Base-by-base conservation (phyloP, 1,140 invertebrate species). In the Drosophila orosa region DNA sequence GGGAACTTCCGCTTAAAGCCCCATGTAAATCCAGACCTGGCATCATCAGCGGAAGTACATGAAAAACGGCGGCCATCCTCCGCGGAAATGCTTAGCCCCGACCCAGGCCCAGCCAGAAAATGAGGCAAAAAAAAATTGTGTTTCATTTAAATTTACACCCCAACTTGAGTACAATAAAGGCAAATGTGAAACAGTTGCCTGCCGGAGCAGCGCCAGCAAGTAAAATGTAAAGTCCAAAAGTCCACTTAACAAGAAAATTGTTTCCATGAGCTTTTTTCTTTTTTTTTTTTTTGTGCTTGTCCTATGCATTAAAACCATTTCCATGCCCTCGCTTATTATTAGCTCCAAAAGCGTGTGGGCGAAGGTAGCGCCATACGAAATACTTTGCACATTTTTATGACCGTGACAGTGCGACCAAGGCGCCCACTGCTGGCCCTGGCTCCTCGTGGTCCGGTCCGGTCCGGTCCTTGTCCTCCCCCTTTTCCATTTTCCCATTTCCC, bases 321-420 rank as follows among this genome's bases (percentile, higher is more conserved):
- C 40, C 60, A 52, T 35, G 50, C 66, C 66, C 44, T 56, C 56
- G 65, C 74, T 74, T 67, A 69, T 74, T 61, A 75, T 77, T 77
- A 77, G 74, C 74, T 61, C 25, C 19, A 42, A 40, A 25, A 48
- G 48, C 25, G 37, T 76, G 73, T 42, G 39, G 50, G 61, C 35
- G 27, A 37, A 50, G 33, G 39, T 56, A 45, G 39, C 42, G 22
- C 62, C 48, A 56, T 68, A 69, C 62, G 35, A 60, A 87, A 83
- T 79, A 79, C 75, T 87, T 82, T 87, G 47, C 79, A 79, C 75
- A 87, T 83, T 86, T 86, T 86, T 79, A 87, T 73, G 79, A 55
- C 59, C 59, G 52, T 73, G 59, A 55, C 69, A 76, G 58, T 45
- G 57, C 44, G 52, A n/a, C 54, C 62, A 40, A 62, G 54, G 56